Percentiles rank a stretch among this genome's conserved stretches.
Evolutionary conservation across 2,888 invertebrate genomes (phyloP).

Genomic region (Ormyrus rosae): DNA sequence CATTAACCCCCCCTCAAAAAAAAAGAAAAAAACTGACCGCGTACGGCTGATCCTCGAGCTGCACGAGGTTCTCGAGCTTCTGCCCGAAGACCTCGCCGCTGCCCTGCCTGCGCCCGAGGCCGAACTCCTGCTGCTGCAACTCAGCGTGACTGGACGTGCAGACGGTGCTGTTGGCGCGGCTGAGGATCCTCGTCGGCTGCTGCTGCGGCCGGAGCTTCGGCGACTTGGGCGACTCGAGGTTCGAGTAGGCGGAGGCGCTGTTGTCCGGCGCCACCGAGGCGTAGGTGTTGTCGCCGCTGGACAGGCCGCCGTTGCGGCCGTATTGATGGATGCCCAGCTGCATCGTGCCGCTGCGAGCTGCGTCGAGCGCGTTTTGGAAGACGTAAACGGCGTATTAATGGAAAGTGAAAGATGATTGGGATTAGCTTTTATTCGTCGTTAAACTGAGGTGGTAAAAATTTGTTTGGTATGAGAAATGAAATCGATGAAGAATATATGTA

Average conservation of each 20-base stretch:
- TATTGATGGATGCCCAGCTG: conserved; percentile 70
- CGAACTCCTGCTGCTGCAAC: conserved; percentile 58
- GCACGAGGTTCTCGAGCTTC: conserved; percentile 71
- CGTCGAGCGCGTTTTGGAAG: no score
- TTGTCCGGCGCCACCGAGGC: conserved; percentile 69
- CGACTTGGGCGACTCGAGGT: conserved; percentile 65
- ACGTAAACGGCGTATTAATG: no score
- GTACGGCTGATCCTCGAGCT: conserved; percentile 69
- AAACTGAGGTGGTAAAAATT: no score
- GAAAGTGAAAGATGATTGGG: no score
- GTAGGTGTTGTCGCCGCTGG: conserved; percentile 67
- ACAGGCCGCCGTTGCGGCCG: conserved; percentile 55
- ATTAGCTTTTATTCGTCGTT: no score
- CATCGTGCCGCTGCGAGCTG: conserved; percentile 65
- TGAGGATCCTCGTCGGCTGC: conserved; percentile 41
- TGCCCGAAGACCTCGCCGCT: conserved; percentile 74
- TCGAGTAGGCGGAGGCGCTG: conserved; percentile 69
- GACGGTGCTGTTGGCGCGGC: conserved; percentile 48
- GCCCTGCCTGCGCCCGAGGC: conserved; percentile 66
- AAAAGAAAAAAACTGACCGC: conserved; percentile 29
- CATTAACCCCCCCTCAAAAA: neutral
- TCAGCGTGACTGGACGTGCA: conserved; percentile 6
- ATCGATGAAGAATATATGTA: no score
- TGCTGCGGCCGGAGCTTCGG: conserved; percentile 59
- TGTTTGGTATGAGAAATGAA: no score